phyloP scores from a whole-genome alignment of 1,140 invertebrate species.

The Caenorhabditis briggsae region DNA sequence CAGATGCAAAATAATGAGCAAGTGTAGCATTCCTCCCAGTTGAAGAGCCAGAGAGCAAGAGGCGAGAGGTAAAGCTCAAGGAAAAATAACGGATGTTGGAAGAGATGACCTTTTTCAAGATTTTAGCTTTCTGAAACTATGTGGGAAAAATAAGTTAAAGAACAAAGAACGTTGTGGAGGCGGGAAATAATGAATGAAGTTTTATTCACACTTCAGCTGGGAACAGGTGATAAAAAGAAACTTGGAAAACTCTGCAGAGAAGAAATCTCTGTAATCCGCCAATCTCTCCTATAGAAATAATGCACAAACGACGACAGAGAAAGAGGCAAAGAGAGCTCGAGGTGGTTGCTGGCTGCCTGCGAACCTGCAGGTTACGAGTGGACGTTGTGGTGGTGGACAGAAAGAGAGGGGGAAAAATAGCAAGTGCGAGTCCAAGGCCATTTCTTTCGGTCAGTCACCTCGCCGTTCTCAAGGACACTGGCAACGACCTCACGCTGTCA shows the following conservation, averaged over 20 bases:
- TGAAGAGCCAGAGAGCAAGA: too few species aligned
- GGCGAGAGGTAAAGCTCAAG: too few species aligned
- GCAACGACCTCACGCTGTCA: constrained; percentile 16
- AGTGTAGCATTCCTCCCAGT: too few species aligned
- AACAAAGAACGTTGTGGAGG: too few species aligned
- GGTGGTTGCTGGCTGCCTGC: constrained; percentile 3
- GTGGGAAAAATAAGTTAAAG: too few species aligned
- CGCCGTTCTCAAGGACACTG: constrained; percentile 33
- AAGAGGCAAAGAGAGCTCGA: constrained; percentile 9
- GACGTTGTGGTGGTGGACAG: constrained; percentile 14
- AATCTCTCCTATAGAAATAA: constrained; percentile 24
- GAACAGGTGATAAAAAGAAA: neutral
- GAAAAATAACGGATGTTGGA: too few species aligned
- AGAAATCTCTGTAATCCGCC: neutral
- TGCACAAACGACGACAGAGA: constrained; percentile 24
- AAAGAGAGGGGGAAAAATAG: neutral
- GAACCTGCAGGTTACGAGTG: constrained; percentile 52
- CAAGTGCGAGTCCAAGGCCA: constrained; percentile 18
- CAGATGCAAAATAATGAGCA: neutral
- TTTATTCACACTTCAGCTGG: neutral
- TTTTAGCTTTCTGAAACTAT: too few species aligned
- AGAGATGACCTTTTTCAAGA: too few species aligned
- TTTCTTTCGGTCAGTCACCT: constrained; percentile 33
- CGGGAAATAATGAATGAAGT: too few species aligned
- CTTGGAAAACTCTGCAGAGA: neutral